These are phyloP conservation scores for Lanius collurio DNA, from an alignment of 2,113 vertebrate species.

Conservation along the genomic window DNA sequence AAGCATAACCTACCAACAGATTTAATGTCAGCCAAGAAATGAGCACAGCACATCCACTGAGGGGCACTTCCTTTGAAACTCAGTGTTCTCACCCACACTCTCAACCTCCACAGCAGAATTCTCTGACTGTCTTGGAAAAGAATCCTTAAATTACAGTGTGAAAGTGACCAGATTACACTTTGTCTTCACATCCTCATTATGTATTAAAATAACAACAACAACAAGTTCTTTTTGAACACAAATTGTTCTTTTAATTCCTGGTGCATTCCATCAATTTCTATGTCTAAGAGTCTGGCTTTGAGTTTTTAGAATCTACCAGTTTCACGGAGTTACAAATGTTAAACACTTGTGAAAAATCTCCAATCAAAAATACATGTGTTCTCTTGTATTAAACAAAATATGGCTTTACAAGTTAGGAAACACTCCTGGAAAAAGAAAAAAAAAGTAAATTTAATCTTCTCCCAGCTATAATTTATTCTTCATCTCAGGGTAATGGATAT, in stretches of 20 bases:
- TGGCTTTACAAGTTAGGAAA: not conserved
- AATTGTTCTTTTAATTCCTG: not conserved
- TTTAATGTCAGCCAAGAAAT: not conserved
- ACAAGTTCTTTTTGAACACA: accelerated
- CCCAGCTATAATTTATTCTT: not conserved
- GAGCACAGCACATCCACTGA: not conserved
- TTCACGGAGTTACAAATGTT: not conserved
- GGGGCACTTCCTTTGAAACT: not conserved
- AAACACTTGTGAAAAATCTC: not conserved
- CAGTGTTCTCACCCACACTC: not conserved
- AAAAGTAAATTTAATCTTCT: not conserved
- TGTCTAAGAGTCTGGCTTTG: not conserved
- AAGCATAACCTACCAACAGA: not conserved
- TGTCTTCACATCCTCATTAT: not conserved
- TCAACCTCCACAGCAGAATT: not conserved
- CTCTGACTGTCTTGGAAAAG: not conserved
- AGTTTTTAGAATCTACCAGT: not conserved
- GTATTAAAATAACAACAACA: not conserved
- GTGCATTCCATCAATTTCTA: not conserved
- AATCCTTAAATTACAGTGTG: not conserved
- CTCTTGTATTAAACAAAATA: not conserved
- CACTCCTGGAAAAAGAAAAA: not conserved
- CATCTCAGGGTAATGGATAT: not conserved
- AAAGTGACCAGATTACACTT: not conserved
- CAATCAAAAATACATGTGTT: not conserved